Evolutionary conservation across 1,140 invertebrate species (phyloP).

Genomic region (Tachypleus tridentatus): DNA sequence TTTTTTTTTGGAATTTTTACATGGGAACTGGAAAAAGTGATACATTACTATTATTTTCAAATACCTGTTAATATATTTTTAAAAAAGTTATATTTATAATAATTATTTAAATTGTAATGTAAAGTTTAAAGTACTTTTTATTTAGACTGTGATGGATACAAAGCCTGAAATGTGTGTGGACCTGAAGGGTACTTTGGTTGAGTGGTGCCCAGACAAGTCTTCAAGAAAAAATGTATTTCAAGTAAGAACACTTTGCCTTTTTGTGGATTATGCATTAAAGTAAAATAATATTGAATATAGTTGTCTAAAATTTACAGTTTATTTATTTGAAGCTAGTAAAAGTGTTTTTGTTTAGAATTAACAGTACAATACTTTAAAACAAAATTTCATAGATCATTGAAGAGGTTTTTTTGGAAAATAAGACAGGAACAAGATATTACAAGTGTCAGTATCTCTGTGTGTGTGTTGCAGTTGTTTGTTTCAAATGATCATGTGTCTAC

Average conservation of each 20-base stretch:
- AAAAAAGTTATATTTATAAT: background rate
- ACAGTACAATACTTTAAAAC: too few species aligned
- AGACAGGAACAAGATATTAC: too few species aligned
- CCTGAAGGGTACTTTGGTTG: conserved; percentile 41
- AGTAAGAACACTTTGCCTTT: conserved; percentile 15
- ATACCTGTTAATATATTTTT: background rate
- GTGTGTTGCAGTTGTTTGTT: too few species aligned
- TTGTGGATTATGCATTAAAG: too few species aligned
- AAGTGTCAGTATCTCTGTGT: too few species aligned
- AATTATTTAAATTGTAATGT: background rate
- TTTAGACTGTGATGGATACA: conserved; percentile 9
- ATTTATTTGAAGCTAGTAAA: too few species aligned
- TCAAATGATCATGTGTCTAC: too few species aligned
- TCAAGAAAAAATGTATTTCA: conserved; percentile 48
- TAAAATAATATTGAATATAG: too few species aligned
- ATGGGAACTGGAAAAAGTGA: background rate
- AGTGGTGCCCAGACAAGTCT: conserved; percentile 42
- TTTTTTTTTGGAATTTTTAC: too few species aligned
- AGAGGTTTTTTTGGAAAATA: too few species aligned
- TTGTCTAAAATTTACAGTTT: conserved; percentile 2
- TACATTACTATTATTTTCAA: conserved; percentile 1
- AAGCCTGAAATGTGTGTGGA: conserved; percentile 46
- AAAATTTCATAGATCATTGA: too few species aligned
- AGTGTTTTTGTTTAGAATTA: too few species aligned
- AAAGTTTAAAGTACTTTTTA: background rate